phyloP scores from a whole-genome alignment of 1,140 invertebrate species.

The Nylanderia fulva region DNA sequence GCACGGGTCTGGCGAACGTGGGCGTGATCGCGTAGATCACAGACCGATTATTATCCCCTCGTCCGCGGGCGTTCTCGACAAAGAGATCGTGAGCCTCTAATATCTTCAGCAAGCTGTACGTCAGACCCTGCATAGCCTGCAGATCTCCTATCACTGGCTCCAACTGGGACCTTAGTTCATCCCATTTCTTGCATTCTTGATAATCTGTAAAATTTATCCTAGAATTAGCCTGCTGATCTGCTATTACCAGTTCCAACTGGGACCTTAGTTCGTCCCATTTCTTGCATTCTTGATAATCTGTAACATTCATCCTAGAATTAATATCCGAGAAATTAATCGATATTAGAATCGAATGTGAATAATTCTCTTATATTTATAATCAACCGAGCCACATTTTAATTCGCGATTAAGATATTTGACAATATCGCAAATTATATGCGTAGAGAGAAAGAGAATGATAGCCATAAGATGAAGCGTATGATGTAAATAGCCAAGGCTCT shows the following conservation, averaged over 20 bases:
- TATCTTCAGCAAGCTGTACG: constrained; percentile 42
- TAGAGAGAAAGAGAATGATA: too few species aligned
- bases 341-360: too few species aligned
- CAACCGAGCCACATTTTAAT: neutral
- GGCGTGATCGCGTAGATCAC: constrained; percentile 96
- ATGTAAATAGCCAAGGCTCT: too few species aligned
- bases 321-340: neutral
- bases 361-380: too few species aligned
- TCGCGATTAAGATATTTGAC: too few species aligned
- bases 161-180: constrained; percentile 44
- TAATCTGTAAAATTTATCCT: too few species aligned
- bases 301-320: too few species aligned
- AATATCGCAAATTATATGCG: too few species aligned
- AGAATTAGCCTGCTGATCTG: constrained; percentile 58
- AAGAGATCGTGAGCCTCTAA: constrained; percentile 30
- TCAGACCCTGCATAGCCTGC: constrained; percentile 8
- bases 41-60: neutral
- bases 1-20: constrained; percentile 94
- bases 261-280: constrained; percentile 67
- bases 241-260: constrained; percentile 48
- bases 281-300: constrained; percentile 72
- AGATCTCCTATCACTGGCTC: constrained; percentile 61
- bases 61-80: neutral
- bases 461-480: too few species aligned
- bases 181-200: constrained; percentile 71